phyloP scores from a whole-genome alignment of 1,140 invertebrate genomes.

The Drosophila burlai region DNA sequence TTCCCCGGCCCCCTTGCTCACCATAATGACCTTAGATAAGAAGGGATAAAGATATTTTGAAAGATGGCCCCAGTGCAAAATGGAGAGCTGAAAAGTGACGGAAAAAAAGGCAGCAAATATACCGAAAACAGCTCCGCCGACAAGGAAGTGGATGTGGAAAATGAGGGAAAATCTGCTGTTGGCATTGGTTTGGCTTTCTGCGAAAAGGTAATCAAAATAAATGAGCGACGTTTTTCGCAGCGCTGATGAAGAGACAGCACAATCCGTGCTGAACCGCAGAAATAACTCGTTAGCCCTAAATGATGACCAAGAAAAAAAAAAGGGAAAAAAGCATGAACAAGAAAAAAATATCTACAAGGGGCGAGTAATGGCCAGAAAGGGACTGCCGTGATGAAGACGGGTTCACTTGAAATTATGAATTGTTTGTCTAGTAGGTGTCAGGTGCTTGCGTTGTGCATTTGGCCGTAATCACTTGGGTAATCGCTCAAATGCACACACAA shows the following conservation, averaged over 20 bases:
- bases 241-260: constrained; percentile 53
- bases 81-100: constrained; percentile 9
- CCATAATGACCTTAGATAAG: constrained; percentile 24
- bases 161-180: constrained; percentile 51
- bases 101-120: constrained; percentile 22
- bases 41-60: constrained; percentile 25
- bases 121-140: constrained; percentile 12
- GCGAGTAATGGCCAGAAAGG: constrained; percentile 23
- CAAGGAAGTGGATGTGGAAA: constrained; percentile 26
- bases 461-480: constrained; percentile 57
- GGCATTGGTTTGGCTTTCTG: constrained; percentile 45
- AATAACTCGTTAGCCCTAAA: constrained; percentile 73
- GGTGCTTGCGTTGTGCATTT: constrained; percentile 53
- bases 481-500: constrained; percentile 58
- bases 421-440: constrained; percentile 61
- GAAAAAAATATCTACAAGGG: neutral
- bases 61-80: constrained; percentile 35
- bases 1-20: neutral
- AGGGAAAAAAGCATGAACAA: neutral
- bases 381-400: constrained; percentile 23
- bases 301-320: constrained; percentile 30
- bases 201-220: constrained; percentile 82
- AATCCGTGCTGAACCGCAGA: constrained; percentile 40
- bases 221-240: constrained; percentile 76
- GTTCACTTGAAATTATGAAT: constrained; percentile 60